Conservation (phyloP, 2,888 invertebrate genomes). For the Norana najaformis region DNA sequence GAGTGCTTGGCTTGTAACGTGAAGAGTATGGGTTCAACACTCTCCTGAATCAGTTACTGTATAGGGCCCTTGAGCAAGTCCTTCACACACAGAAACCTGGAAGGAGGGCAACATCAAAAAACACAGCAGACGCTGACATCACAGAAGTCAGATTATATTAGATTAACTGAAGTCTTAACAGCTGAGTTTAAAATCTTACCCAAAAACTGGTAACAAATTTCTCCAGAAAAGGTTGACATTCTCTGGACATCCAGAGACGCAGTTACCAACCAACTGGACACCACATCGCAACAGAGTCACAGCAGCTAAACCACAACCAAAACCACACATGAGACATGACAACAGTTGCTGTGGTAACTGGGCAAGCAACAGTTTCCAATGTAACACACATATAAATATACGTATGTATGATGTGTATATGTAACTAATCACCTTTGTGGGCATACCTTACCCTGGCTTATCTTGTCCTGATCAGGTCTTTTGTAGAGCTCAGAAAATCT, state of each 20-base stretch:
- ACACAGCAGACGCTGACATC: too few species aligned
- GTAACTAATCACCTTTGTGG: too few species aligned
- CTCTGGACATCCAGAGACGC: slow-evolving; percentile 2
- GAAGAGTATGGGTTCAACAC: too few species aligned
- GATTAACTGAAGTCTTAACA: not conserved
- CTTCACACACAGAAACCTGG: too few species aligned
- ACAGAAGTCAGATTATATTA: too few species aligned
- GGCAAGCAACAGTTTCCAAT: not conserved
- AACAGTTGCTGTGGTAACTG: not conserved
- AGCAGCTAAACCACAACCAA: not conserved
- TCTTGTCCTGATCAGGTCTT: not conserved
- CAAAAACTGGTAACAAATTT: not conserved
- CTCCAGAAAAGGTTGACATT: slow-evolving; percentile 47
- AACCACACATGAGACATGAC: not conserved
- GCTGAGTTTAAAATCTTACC: not conserved
- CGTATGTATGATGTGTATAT: too few species aligned
- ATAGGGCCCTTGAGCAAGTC: too few species aligned
- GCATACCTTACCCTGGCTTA: not conserved
- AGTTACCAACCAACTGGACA: slow-evolving; percentile 9
- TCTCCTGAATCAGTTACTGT: too few species aligned
- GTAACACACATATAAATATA: not conserved
- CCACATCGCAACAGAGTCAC: not conserved
- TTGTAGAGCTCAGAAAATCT: not conserved
- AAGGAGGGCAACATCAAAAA: too few species aligned
- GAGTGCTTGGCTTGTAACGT: too few species aligned